These are phyloP conservation scores for Acanthurus lineatus DNA, from an alignment of 2,797 vertebrate genomes.

Conservation along the genomic window DNA sequence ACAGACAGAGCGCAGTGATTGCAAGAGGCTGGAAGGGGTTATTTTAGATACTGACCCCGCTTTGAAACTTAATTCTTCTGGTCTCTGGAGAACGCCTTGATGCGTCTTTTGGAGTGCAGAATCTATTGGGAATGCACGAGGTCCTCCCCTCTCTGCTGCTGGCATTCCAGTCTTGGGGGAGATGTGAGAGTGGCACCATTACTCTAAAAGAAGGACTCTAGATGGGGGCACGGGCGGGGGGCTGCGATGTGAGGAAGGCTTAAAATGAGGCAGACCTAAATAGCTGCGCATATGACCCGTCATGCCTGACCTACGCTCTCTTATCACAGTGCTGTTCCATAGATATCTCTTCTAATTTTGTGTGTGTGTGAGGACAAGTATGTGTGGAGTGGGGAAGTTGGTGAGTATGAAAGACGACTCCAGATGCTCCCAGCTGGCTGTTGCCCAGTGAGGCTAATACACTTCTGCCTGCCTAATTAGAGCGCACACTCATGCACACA, in stretches of 20 bases:
- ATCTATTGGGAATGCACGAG: constrained; percentile 35
- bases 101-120: constrained; percentile 12
- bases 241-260: constrained; percentile 54
- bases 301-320: constrained; percentile 67
- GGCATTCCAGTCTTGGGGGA: constrained; percentile 61
- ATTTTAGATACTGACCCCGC: constrained; percentile 53
- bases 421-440: constrained; percentile 85
- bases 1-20: constrained; percentile 2
- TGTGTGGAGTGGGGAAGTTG: constrained; percentile 52
- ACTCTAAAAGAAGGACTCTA: constrained; percentile 57
- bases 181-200: constrained; percentile 50
- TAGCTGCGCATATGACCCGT: constrained; percentile 70
- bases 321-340: constrained; percentile 64
- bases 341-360: constrained; percentile 72
- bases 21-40: constrained; percentile 30
- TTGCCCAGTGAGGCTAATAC: constrained; percentile 81
- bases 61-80: constrained; percentile 55
- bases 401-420: constrained; percentile 77
- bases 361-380: constrained; percentile 21
- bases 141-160: constrained; percentile 48
- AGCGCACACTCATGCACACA: constrained; percentile 62
- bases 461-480: constrained; percentile 82
- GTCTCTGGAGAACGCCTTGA: constrained; percentile 53
- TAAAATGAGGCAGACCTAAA: constrained; percentile 72
- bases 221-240: constrained; percentile 29